Evolutionary conservation across 2,888 invertebrate genomes (phyloP), one percentile per base, ranked within the genome.

Genomic region (Drosophila anomalata): DNA sequence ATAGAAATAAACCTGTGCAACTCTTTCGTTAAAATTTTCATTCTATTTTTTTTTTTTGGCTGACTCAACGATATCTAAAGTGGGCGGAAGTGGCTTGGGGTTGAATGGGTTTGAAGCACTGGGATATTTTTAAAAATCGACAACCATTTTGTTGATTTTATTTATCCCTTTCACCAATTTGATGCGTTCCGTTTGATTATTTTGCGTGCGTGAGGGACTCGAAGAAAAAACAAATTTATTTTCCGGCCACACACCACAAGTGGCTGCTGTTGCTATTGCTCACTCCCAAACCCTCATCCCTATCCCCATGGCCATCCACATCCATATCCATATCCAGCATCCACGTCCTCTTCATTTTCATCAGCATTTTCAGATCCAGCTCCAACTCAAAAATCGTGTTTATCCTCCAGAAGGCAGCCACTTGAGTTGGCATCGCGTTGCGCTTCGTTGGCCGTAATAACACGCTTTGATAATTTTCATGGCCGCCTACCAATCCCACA

Each of bases 381-480:
- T 60, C 31, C 63, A 41, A 26, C 41, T n/a, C 20, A 52, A 51
- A 26, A 42, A 50, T 55, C 41, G 24, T 58, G 54, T 44, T 59
- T 55, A 59, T 72, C 55, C 55, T 61, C 62, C 20, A 46, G 56
- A 60, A 47, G 54, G 65, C 66, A 70, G 52, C 87, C 83, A 86
- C 80, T 80, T 80, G 80, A 83, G 79, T 59, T 55, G 60, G 61
- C 50, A 48, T 61, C 57, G 74, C 63, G 78, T 65, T 77, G 75
- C 79, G 88, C 88, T 76, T 80, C 76, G 75, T 75, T 87, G 79
- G 73, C 83, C 76, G 89, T 88, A 91, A 91, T 90, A 90, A 89
- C 90, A 91, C 89, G 90, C 89, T 89, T 89, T 88, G 83, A 89
- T 90, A 89, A 90, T 89, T 90, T 90, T 90, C 88, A 89, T 90